These are phyloP conservation scores for Pitta sordida DNA, from an alignment of 2,113 vertebrate species.

Conservation along the genomic window DNA sequence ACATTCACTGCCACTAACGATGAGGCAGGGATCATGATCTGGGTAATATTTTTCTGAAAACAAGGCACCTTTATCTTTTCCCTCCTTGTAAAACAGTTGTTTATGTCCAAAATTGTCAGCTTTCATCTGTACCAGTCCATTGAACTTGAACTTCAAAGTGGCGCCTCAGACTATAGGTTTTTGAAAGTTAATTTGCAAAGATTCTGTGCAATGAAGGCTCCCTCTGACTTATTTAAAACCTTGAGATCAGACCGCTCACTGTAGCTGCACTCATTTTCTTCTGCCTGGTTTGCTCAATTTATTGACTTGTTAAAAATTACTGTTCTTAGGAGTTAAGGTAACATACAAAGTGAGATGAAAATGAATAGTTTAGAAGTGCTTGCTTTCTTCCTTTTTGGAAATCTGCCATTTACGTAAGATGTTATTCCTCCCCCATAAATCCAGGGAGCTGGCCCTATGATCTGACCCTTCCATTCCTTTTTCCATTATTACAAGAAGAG, in stretches of 20 bases:
- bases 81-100: background rate
- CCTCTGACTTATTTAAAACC: background rate
- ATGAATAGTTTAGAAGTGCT: background rate
- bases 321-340: background rate
- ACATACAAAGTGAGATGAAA: background rate
- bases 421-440: background rate
- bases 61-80: background rate
- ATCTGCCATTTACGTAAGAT: background rate
- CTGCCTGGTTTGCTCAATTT: background rate
- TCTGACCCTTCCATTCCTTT: background rate
- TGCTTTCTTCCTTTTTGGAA: background rate
- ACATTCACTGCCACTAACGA: fast-evolving
- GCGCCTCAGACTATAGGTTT: background rate
- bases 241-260: background rate
- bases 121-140: background rate
- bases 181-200: background rate
- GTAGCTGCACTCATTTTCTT: background rate
- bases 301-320: background rate
- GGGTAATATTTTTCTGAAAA: background rate
- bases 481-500: background rate
- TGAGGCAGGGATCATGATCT: background rate
- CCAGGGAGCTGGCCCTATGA: background rate
- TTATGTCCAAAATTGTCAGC: background rate
- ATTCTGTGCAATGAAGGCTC: background rate
- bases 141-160: background rate